Evolutionary conservation across 2,113 vertebrate species (phyloP), one percentile per base, ranked within the genome.

Genomic region (Verasper variegatus): DNA sequence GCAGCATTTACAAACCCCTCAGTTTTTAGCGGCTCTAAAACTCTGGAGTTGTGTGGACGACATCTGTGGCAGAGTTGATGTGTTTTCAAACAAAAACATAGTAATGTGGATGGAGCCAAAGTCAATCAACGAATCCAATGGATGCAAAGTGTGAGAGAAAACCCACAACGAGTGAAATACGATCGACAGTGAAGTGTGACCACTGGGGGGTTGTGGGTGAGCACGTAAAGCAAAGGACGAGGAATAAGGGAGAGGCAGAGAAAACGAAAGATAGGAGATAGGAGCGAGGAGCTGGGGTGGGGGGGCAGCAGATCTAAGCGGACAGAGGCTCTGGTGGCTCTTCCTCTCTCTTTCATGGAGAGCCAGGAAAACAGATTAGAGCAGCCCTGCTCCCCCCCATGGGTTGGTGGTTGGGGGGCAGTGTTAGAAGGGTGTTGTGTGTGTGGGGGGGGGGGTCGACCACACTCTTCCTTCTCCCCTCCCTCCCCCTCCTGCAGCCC

Each of bases 301-400:
- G 90, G 92, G 89, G 91, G 88, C 90, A 84, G 86, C 67, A 71
- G 88, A 93, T 94, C 93, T 92, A 72, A 94, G 91, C 84, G 81
- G 91, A 90, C 85, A 62, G 52, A 86, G 81, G 87, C 93, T 93
- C 93, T 92, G 86, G 93, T 90, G 94, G 88, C 81, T 89, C 89
- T 90, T 86, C 86, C 83, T 88, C 84, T 83, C 74, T 73, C 94
- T 95, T 95, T 95, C 91, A 95, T 94, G 81, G 87, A 86, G 92
- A 91, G 94, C 94, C 94, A 95, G 93, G 89, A 94, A 95, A 94
- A 81, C 83, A 94, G 94, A 95, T 95, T 94, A 94, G 88, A 92
- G 90, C 90, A 78, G 82, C 74, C 89, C 74, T 81, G 84, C 80
- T 89, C 88, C 91, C 82, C 85, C 88, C 89, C 91, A 59, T 83